Percentiles rank a stretch among this genome's conserved stretches.
Evolutionary conservation across 2,113 vertebrate genomes (phyloP).

Genomic region (Pygoscelis adeliae): DNA sequence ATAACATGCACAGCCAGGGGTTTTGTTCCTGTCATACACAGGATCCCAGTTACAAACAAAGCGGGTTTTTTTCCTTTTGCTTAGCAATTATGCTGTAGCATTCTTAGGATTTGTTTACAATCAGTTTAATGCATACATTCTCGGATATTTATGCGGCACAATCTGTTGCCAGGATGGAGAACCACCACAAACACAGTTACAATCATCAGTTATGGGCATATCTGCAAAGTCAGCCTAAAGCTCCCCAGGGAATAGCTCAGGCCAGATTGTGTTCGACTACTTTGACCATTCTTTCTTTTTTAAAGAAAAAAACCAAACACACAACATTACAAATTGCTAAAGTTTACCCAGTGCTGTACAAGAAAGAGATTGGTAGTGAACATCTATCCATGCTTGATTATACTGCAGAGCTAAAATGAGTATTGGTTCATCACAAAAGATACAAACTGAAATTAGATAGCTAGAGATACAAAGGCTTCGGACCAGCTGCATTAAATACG

Average conservation of each 20-base stretch:
- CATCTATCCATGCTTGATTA: slow-evolving; percentile 47
- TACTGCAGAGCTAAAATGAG: slow-evolving; percentile 44
- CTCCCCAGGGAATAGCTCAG: background rate
- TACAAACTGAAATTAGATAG: background rate
- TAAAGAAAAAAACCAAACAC: background rate
- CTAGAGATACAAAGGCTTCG: slow-evolving; percentile 24
- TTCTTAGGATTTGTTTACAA: slow-evolving; percentile 53
- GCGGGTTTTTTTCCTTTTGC: slow-evolving; percentile 64
- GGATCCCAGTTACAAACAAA: slow-evolving; percentile 37
- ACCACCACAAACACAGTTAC: background rate
- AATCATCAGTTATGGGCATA: background rate
- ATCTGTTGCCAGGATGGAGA: background rate
- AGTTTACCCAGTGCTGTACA: slow-evolving; percentile 58
- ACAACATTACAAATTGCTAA: slow-evolving; percentile 39
- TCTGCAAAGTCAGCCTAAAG: slow-evolving; percentile 19
- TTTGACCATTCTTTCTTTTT: slow-evolving; percentile 23
- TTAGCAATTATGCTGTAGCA: slow-evolving; percentile 66
- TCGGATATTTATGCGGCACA: background rate
- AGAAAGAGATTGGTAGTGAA: slow-evolving; percentile 45
- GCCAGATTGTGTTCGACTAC: background rate
- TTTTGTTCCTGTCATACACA: slow-evolving; percentile 24
- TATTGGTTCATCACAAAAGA: slow-evolving; percentile 34
- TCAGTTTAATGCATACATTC: slow-evolving; percentile 55
- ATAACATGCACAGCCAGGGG: slow-evolving; percentile 13
- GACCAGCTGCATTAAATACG: slow-evolving; percentile 57